Evolutionary conservation across 2,113 vertebrate genomes (phyloP), one percentile per base, ranked within the genome.

Genomic region (Actenoides hombroni): DNA sequence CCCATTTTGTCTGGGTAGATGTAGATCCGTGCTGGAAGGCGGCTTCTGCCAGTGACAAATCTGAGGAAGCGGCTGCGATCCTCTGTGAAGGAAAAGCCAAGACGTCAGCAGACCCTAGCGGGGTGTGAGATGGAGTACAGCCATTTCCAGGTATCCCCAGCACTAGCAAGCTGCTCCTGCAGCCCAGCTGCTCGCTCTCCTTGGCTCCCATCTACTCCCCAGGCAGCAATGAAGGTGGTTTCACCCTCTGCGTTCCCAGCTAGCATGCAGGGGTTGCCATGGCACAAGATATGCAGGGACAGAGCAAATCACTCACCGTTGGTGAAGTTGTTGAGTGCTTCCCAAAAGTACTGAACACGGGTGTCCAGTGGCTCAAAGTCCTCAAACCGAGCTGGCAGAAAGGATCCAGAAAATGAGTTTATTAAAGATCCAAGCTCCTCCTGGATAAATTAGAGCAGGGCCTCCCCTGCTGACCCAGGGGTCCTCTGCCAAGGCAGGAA

Each of bases 21-120:
- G 84, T 99, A 99, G 96, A 99, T 99, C 3, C 99, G 99, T 6
- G 99, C 99, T 20, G 99, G 99, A 93, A 99, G 99, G 64, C 99
- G 99, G 97, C 99, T 99, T 89, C 99, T 98, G 73, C 99, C 99
- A 0, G 99, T 99, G 86, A 99, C 99, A 97, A 99, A 99, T 95
- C 99, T 98, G 89, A 99, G 98, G 97, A 99, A 99, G 77, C 99
- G 98, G 97, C 99, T 99, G 51, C 99, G 99, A 96, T 99, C 99
- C 99, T 99, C 99, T 99, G 97, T 76, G 93, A 97, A 88, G 89
- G 69, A 73, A 65, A 88, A 92, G 57, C 69, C 97, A 56, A 85
- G 51, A 33, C 16, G 86, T 87, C 37, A 94, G 70, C 57, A 69
- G 69, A 73, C 2, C 26, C 56, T 29, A 67, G 11, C 40, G 31